A percentile compares a stretch with the other conserved stretches of the same genome.
Evolutionary conservation across 2,888 invertebrate species (phyloP).

Genomic region (Drosophila helvetica): DNA sequence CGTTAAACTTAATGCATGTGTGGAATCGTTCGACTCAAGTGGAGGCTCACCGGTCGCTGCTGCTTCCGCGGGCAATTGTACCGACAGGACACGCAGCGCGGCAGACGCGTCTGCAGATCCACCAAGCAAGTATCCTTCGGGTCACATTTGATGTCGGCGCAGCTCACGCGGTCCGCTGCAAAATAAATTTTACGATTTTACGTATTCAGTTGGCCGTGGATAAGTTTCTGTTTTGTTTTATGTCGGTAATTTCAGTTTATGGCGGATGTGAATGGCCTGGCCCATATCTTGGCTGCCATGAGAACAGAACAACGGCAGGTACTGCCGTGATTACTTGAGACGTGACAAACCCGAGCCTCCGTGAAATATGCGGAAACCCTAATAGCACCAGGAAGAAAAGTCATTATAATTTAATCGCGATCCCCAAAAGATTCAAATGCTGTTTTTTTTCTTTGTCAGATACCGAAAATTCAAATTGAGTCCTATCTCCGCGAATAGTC

Average conservation of each 20-base stretch:
- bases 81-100: slow-evolving; percentile 89
- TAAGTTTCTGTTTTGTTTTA: slow-evolving; percentile 42
- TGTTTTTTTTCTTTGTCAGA: not conserved
- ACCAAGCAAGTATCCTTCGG: slow-evolving; percentile 88
- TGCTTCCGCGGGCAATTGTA: slow-evolving; percentile 86
- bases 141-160: slow-evolving; percentile 88
- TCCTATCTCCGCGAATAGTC: not conserved
- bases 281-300: slow-evolving; percentile 36
- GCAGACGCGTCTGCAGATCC: slow-evolving; percentile 87
- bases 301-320: slow-evolving; percentile 61
- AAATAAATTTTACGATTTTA: slow-evolving; percentile 70
- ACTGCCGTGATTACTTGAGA: slow-evolving; percentile 42
- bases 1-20: not conserved
- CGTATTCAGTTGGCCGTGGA: slow-evolving; percentile 47
- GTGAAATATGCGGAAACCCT: not conserved
- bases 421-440: not conserved
- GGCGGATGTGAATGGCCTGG: slow-evolving; percentile 40
- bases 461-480: not conserved
- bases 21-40: not conserved
- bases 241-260: slow-evolving; percentile 67
- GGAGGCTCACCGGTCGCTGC: slow-evolving; percentile 51
- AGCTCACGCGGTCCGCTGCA: slow-evolving; percentile 87
- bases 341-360: not conserved
- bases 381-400: not conserved
- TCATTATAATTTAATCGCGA: not conserved